A percentile compares a stretch with the other conserved stretches of the same genome.
phyloP scores from a whole-genome alignment of 2,797 vertebrate genomes.

The Ctenopoma multispine region DNA sequence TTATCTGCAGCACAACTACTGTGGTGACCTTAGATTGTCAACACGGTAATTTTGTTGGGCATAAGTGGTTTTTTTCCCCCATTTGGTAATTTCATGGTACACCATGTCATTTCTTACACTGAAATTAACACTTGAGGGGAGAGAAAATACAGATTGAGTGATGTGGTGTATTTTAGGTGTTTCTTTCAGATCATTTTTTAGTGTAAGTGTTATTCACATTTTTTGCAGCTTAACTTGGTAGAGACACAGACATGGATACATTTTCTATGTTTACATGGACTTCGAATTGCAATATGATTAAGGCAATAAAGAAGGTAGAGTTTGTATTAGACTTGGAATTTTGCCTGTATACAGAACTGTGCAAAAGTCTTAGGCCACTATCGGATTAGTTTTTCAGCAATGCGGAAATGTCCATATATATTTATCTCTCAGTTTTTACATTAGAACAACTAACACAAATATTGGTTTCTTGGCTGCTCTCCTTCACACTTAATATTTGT shows the following conservation, averaged over 20 bases:
- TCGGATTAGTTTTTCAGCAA: too few species aligned
- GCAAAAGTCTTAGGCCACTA: too few species aligned
- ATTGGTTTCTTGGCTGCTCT: not conserved
- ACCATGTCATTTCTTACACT: not conserved
- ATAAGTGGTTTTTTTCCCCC: not conserved
- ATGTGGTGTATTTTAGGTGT: slow-evolving; percentile 5
- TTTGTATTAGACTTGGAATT: not conserved
- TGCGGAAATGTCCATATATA: too few species aligned
- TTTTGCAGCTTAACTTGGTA: not conserved
- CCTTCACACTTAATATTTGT: too few species aligned
- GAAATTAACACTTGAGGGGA: slow-evolving; percentile 12
- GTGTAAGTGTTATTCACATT: not conserved
- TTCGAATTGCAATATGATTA: too few species aligned
- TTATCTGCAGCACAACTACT: not conserved
- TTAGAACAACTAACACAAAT: too few species aligned
- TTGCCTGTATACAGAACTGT: too few species aligned
- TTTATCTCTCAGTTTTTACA: too few species aligned
- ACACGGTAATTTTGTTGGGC: not conserved
- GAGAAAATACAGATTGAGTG: slow-evolving; percentile 1
- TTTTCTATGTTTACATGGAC: not conserved
- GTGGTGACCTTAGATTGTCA: not conserved
- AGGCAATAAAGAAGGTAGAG: not conserved
- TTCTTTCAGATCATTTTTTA: not conserved
- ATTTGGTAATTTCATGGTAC: slow-evolving; percentile 20
- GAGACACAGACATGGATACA: not conserved